Evolutionary conservation across 2,888 invertebrate species (phyloP).

Genomic region (Sarcophaga carnaria): DNA sequence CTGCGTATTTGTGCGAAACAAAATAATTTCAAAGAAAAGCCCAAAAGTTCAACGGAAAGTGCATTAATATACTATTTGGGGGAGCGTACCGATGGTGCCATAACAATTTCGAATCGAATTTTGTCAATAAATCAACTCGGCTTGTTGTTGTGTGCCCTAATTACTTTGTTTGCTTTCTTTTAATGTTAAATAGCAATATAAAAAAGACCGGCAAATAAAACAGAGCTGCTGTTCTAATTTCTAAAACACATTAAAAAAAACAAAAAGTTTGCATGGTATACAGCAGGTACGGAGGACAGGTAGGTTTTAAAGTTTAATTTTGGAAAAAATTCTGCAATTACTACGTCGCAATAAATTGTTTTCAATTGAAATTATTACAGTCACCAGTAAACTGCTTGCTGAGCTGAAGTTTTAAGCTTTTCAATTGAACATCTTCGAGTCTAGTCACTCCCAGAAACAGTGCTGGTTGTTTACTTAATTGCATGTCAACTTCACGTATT

Average conservation of each 20-base stretch:
- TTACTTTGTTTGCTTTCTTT: too few relatives aligned
- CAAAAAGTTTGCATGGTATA: too few relatives aligned
- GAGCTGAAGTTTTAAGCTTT: conserved; percentile 37
- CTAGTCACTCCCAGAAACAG: conserved; percentile 40
- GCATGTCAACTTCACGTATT: too few relatives aligned
- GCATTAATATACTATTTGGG: conserved; percentile 45
- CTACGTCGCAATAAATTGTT: conserved; percentile 58
- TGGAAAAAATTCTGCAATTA: not conserved
- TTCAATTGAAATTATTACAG: conserved; percentile 61
- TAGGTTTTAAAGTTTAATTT: too few relatives aligned
- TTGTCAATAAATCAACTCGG: too few relatives aligned
- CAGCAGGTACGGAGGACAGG: too few relatives aligned
- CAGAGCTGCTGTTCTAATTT: conserved; percentile 8
- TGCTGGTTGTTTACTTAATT: not conserved
- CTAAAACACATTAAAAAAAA: not conserved
- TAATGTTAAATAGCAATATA: too few relatives aligned
- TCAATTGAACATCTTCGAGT: conserved; percentile 26
- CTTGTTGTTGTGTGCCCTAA: too few relatives aligned
- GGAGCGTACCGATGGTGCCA: not conserved
- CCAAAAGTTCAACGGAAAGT: conserved; percentile 17
- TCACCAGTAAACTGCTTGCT: conserved; percentile 47
- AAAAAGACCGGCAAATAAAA: too few relatives aligned
- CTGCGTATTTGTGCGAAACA: conserved; percentile 54
- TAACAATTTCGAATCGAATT: not conserved
- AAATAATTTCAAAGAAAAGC: conserved; percentile 29